Conservation (phyloP, 2,113 vertebrate genomes). For the Scatophagus argus region DNA sequence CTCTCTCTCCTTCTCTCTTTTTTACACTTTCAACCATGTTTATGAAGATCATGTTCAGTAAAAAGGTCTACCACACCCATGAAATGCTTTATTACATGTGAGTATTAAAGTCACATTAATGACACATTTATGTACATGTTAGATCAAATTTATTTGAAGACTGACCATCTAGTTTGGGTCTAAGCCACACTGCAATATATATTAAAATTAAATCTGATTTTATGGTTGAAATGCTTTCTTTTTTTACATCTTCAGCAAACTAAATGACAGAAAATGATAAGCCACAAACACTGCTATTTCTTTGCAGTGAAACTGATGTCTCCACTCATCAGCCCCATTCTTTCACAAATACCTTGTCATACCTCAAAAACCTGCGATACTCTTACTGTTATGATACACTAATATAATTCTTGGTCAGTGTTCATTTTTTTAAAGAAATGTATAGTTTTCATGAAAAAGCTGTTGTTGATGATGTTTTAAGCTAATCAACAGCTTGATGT, state of each 20-base stretch:
- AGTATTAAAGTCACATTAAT: constrained; percentile 19
- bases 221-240: neutral
- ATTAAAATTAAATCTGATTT: neutral
- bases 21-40: constrained; percentile 16
- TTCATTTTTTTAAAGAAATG: neutral
- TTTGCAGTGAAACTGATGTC: neutral
- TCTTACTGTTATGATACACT: neutral
- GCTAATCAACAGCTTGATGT: no score
- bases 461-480: no score
- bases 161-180: neutral
- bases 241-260: neutral
- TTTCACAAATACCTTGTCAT: neutral
- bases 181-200: neutral
- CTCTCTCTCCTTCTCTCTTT: neutral
- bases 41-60: constrained; percentile 28
- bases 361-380: neutral
- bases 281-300: no score
- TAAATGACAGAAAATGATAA: neutral
- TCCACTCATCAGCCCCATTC: neutral
- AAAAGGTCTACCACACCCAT: constrained; percentile 4
- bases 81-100: constrained; percentile 6
- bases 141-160: neutral
- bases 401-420: neutral
- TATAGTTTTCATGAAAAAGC: no score
- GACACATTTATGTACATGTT: neutral